Base-by-base conservation (phyloP, 64 coral and sea anemone species). In the Pocillopora verrucosa region DNA sequence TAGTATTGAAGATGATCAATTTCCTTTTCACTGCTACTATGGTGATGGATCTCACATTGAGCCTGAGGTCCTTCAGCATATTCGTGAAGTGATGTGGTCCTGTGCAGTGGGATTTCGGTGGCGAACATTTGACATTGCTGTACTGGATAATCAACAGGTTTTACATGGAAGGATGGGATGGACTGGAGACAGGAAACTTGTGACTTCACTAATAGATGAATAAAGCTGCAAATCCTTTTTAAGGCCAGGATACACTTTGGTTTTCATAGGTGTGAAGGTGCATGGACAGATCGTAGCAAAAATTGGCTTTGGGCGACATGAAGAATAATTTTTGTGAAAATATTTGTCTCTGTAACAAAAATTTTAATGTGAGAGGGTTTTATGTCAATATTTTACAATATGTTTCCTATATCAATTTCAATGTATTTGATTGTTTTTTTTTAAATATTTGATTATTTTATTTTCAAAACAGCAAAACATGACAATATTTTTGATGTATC, bases 141-240 rank as follows among this genome's bases (percentile, higher is more conserved):
- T 88, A 35, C 11, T 88, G 5, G 86, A 88, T 73, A 88, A 88
- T 64, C 30, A 61, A 51, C 73, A 88, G 56, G 86, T 63, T 37
- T 64, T 88, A 60, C 86, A 88, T 88, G 86, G 86, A 38, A 75
- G 86, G 36, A 76, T 88, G 73, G 76, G 86, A 12, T 88, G 76
- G 73, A 88, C 86, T 88, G 86, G 86, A 10, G 74, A 88, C 19
- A 75, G 86, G 35, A 77, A 35, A 88, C 61, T 88, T 62, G 78
- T 80, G 15, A 80, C 78, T 30, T 34, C 78, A 35, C 30, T 80
- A 13, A 80, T 34, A 36, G 78, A 61, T 16, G 78, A 80, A 12
- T 80, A 59, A 80, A 70, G 19, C 20, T 25, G 9, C 11, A 1
- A 24, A n/a, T 70, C 12, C 25, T 17, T 63, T 63, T 63, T 63